phyloP scores from a whole-genome alignment of 2,888 invertebrate species.

The Lacanobia wlatinum region DNA sequence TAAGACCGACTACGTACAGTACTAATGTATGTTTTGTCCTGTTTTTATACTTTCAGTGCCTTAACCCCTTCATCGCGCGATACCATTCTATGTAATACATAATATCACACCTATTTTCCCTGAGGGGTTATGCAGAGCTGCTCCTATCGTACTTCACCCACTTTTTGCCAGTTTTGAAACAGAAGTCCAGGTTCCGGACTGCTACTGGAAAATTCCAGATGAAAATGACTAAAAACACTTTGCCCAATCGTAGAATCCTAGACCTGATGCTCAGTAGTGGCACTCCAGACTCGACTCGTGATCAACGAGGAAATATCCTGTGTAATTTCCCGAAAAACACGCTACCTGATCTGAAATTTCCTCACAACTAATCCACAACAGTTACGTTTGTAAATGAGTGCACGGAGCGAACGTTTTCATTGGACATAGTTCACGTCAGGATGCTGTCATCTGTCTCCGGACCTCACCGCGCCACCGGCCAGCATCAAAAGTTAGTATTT shows the following conservation, averaged over 20 bases:
- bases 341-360: neutral
- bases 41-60: neutral
- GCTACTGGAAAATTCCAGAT: no score
- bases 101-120: no score
- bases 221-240: no score
- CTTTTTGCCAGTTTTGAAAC: no score
- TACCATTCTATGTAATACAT: neutral
- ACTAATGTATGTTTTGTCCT: neutral
- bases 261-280: no score
- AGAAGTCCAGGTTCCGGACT: no score
- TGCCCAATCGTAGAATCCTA: no score
- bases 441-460: slow-evolving; percentile 77
- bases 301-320: no score
- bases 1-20: neutral
- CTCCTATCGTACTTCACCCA: no score
- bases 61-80: neutral
- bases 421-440: slow-evolving; percentile 77
- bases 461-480: slow-evolving; percentile 50
- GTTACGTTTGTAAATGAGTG: slow-evolving; percentile 31
- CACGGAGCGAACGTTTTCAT: slow-evolving; percentile 67
- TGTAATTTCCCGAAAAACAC: neutral
- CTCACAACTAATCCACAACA: slow-evolving; percentile 1
- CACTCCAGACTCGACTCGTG: no score
- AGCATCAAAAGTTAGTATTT: slow-evolving; percentile 34
- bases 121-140: no score